Conservation (phyloP, 2,888 invertebrate genomes). For the Therioaphis trifolii region DNA sequence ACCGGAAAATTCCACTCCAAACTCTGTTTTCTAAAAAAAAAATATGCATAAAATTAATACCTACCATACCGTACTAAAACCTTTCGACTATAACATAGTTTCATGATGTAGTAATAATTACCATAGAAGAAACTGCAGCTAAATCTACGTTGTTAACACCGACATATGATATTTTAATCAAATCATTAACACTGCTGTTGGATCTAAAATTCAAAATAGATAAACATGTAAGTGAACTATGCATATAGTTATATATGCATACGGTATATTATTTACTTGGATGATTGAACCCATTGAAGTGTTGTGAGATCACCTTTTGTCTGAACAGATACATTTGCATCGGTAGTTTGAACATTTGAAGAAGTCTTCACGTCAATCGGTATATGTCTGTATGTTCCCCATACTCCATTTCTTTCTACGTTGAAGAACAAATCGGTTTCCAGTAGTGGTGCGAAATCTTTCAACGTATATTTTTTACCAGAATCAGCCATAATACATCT, state of each 20-base stretch:
- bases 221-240: too few species aligned
- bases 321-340: slow-evolving; percentile 42
- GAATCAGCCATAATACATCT: slow-evolving; percentile 37
- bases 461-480: slow-evolving; percentile 67
- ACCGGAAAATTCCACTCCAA: slow-evolving; percentile 64
- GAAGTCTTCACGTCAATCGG: slow-evolving; percentile 30
- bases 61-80: too few species aligned
- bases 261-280: slow-evolving; percentile 15
- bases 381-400: slow-evolving; percentile 71
- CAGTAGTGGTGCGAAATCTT: slow-evolving; percentile 72
- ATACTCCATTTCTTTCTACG: slow-evolving; percentile 76
- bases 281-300: slow-evolving; percentile 57
- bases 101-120: not conserved
- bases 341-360: slow-evolving; percentile 17
- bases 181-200: not conserved
- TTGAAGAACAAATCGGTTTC: slow-evolving; percentile 83
- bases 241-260: too few species aligned
- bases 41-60: not conserved
- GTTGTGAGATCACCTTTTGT: slow-evolving; percentile 34
- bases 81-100: too few species aligned
- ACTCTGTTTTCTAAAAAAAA: slow-evolving; percentile 59
- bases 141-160: slow-evolving; percentile 43
- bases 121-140: slow-evolving; percentile 36
- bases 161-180: slow-evolving; percentile 27
- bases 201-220: not conserved